Conservation (phyloP, 2,797 vertebrate genomes). For the Peromyscus melanophrys region DNA sequence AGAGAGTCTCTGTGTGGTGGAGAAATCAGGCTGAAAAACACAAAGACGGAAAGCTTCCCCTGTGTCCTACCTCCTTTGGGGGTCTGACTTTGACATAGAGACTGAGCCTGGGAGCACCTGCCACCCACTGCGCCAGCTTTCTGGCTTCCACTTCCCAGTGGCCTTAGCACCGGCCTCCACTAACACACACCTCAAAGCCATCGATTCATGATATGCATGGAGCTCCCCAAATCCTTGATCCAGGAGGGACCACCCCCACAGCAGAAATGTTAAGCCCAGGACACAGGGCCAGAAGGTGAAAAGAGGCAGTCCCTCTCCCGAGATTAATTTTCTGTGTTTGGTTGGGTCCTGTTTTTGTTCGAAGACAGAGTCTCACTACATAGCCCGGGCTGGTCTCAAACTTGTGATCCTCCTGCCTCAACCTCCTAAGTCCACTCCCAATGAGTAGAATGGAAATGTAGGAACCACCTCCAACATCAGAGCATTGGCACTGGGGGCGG, state of each 20-base stretch:
- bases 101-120: not conserved
- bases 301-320: rapidly evolving
- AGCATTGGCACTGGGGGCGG: not conserved
- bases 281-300: rapidly evolving
- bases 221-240: rapidly evolving
- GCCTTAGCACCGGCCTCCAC: not conserved
- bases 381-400: not conserved
- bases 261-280: not conserved
- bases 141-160: not conserved
- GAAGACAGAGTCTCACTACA: not conserved
- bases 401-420: not conserved
- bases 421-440: not conserved
- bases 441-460: rapidly evolving
- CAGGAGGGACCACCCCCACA: not conserved
- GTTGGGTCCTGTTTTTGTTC: not conserved
- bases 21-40: not conserved
- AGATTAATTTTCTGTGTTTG: not conserved
- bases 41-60: not conserved
- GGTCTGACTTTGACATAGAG: not conserved
- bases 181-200: not conserved
- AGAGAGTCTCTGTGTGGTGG: not conserved
- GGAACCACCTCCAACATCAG: not conserved
- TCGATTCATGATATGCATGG: not conserved
- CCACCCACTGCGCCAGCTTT: not conserved
- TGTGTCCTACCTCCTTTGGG: rapidly evolving